Percentiles rank a stretch among this genome's conserved stretches.
These are phyloP conservation scores for Calameuta idolon DNA, from an alignment of 2,888 invertebrate species.

Conservation along the genomic window DNA sequence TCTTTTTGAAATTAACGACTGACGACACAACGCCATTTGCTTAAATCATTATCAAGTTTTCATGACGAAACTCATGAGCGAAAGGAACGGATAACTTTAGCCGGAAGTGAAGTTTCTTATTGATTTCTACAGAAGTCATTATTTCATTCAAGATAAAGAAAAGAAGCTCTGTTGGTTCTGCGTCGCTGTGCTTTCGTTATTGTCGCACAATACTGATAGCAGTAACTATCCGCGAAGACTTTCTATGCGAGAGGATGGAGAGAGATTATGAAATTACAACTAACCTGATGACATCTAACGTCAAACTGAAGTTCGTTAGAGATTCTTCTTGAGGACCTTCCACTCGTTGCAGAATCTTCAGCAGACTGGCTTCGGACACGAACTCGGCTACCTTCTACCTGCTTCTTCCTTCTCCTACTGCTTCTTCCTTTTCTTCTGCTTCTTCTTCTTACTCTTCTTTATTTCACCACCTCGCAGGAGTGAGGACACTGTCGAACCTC, in stretches of 20 bases:
- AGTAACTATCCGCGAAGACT: not conserved
- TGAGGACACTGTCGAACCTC: not conserved
- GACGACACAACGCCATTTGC: not conserved
- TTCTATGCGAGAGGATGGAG: not conserved
- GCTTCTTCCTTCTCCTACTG: not conserved
- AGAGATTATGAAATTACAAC: not conserved
- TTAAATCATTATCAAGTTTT: not conserved
- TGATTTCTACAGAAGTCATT: not conserved
- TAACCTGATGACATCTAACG: not conserved
- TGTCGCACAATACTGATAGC: not conserved
- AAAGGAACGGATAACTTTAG: not conserved
- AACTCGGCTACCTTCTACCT: not conserved
- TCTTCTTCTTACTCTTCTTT: not conserved
- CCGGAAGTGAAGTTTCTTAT: not conserved
- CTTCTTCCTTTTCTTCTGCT: not conserved
- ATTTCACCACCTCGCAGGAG: not conserved
- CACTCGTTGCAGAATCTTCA: not conserved
- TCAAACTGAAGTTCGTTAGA: not conserved
- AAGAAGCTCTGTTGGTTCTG: not conserved
- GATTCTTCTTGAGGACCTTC: not conserved
- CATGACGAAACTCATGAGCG: not conserved
- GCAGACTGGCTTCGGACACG: not conserved
- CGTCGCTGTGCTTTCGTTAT: not conserved
- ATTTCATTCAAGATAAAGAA: not conserved
- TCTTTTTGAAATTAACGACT: not conserved